phyloP scores from a whole-genome alignment of 2,797 vertebrate genomes.

The Orientallactaga sibirica region DNA sequence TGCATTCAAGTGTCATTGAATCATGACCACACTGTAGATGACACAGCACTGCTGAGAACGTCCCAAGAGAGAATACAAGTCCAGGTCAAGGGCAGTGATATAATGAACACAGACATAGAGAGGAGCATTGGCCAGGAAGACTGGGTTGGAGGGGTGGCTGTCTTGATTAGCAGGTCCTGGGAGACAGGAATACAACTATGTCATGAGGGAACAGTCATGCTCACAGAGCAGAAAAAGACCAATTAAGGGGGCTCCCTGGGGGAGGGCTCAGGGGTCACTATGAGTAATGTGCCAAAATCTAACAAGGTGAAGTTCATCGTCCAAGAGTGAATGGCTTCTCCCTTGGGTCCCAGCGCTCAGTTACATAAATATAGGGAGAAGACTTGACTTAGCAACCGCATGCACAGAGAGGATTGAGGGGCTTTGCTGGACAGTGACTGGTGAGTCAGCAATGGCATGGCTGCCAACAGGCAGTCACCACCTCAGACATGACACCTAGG shows the following conservation, averaged over 20 bases:
- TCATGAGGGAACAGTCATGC: not conserved
- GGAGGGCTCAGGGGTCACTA: not conserved
- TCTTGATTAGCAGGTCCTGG: not conserved
- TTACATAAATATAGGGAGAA: conserved; percentile 50
- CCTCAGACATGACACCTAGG: conserved; percentile 46
- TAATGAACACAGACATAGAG: not conserved
- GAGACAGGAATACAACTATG: not conserved
- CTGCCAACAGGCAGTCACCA: conserved; percentile 42
- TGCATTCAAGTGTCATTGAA: not conserved
- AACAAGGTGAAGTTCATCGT: conserved; percentile 7
- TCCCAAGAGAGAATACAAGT: not conserved
- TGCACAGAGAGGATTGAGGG: conserved; percentile 23
- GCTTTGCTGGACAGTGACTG: not conserved
- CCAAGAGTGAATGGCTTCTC: conserved; percentile 47
- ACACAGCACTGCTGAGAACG: conserved; percentile 22
- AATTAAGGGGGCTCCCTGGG: not conserved
- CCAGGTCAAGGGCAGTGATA: not conserved
- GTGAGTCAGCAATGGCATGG: not conserved
- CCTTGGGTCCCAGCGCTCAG: not conserved
- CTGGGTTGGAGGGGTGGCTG: not conserved
- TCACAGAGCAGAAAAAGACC: not conserved
- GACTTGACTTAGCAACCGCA: conserved; percentile 63
- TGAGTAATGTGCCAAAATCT: not conserved
- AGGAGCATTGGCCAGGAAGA: not conserved
- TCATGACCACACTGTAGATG: not conserved